phyloP scores from a whole-genome alignment of 2,113 vertebrate genomes.

The Embiotoca jacksoni region DNA sequence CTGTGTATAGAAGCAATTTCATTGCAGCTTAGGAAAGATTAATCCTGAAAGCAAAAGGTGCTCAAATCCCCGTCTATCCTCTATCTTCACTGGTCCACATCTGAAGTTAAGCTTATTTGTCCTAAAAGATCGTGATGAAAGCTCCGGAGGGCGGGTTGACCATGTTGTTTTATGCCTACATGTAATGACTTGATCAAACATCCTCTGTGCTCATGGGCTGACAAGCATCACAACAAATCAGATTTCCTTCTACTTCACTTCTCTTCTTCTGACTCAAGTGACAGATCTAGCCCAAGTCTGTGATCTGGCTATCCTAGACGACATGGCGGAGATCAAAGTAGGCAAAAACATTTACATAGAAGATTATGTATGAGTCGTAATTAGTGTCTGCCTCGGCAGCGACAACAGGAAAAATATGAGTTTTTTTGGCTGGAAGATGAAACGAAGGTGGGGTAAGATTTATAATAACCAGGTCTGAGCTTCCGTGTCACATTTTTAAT shows the following conservation, averaged over 20 bases:
- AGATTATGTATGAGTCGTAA: slow-evolving; percentile 82
- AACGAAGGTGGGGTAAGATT: slow-evolving; percentile 70
- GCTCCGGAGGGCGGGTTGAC: slow-evolving; percentile 29
- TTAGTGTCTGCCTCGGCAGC: slow-evolving; percentile 68
- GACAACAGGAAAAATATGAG: slow-evolving; percentile 71
- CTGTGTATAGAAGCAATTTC: slow-evolving; percentile 39
- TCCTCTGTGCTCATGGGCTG: slow-evolving; percentile 46
- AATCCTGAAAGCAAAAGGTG: slow-evolving; percentile 66
- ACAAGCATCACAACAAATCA: slow-evolving; percentile 75
- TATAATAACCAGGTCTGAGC: slow-evolving; percentile 73
- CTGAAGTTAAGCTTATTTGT: slow-evolving; percentile 49
- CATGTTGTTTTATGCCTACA: slow-evolving; percentile 48
- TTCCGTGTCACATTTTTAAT: slow-evolving; percentile 75
- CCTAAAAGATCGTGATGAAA: slow-evolving; percentile 60
- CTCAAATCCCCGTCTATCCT: slow-evolving; percentile 52
- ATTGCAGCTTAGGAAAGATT: slow-evolving; percentile 49
- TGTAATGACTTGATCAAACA: slow-evolving; percentile 72
- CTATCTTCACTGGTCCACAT: slow-evolving; percentile 49
- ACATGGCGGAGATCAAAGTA: slow-evolving; percentile 74
- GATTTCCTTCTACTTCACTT: slow-evolving; percentile 66
- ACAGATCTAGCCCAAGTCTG: slow-evolving; percentile 69
- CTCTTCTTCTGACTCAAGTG: slow-evolving; percentile 50
- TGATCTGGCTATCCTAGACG: slow-evolving; percentile 69
- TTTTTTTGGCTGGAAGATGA: slow-evolving; percentile 69
- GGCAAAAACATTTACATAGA: slow-evolving; percentile 73